Base-by-base conservation (phyloP, 1,140 invertebrate species). In the Vanessa tameamea region DNA sequence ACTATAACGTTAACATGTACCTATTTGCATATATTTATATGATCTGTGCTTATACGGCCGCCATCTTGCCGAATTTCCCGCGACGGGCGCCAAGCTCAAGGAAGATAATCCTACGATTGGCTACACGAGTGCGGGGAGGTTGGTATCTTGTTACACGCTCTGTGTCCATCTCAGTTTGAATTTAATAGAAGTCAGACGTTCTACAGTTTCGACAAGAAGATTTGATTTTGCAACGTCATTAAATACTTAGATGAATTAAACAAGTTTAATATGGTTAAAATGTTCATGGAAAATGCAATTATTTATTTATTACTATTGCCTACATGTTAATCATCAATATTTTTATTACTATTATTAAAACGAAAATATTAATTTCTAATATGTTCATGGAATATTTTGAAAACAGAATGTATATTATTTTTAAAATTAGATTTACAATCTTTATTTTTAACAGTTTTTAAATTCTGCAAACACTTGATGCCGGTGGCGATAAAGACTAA, bases 31-130 rank as follows among this genome's bases (percentile, higher is more conserved):
- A 20, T 55, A 26, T 68, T 37, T 55, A 68, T 68, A 68, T 68
- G 37, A 68, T 55, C 51, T 55, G 51, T 55, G 51, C 55, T 64
- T 64, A 64, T 53, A 53, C 53, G 23, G 65, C 72, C 48, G 83
- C 83, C 85, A 87, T 87, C 78, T 85, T 87, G 81, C 79, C 48
- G 72, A 68, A 81, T 83, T 84, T 82, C 80, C 76, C 81, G 78
- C 78, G 75, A 53, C 51, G 51, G 51, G 47, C 47, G 57, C 57
- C 67, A 57, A 68, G 57, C 64, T 61, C 71, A 61, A 67, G 64
- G 71, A 73, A 73, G 64, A 73, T 73, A 73, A 73, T 73, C 64
- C 53, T 55, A 51, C 75, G 68, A 86, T 86, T 86, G 82, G 85
- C 78, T 78, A 72, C 73, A 76, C 57, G 51, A 57, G 57, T 59